Percentiles rank a stretch among this genome's conserved stretches.
Evolutionary conservation across 1,140 invertebrate species (phyloP).

Genomic region (Probaryconus sp.): DNA sequence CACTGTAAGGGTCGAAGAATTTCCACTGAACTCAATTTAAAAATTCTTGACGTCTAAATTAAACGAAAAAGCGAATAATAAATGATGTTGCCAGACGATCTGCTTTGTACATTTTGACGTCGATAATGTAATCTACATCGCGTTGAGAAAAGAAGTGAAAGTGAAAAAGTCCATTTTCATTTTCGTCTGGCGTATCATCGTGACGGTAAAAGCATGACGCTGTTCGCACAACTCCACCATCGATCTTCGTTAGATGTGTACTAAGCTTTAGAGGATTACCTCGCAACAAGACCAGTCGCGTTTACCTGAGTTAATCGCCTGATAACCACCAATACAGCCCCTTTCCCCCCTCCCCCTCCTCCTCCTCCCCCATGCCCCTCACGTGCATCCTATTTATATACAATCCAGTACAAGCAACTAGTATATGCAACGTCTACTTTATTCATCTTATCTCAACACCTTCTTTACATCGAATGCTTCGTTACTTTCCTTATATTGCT

Average conservation of each 20-base stretch:
- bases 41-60: slow-evolving; percentile 33
- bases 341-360: slow-evolving; percentile 9
- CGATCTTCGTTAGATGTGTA: slow-evolving; percentile 56
- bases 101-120: slow-evolving; percentile 50
- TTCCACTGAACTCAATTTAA: slow-evolving; percentile 20
- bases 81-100: slow-evolving; percentile 35
- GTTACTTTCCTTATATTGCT: slow-evolving; percentile 8
- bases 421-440: slow-evolving; percentile 32
- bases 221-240: slow-evolving; percentile 37
- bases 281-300: slow-evolving; percentile 54
- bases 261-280: slow-evolving; percentile 53
- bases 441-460: slow-evolving; percentile 9
- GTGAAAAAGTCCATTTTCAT: slow-evolving; percentile 49
- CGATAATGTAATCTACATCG: slow-evolving; percentile 41
- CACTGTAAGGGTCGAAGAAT: background rate
- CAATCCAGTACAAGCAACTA: slow-evolving; percentile 38
- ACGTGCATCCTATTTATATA: slow-evolving; percentile 38
- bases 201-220: slow-evolving; percentile 49
- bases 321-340: slow-evolving; percentile 54
- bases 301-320: slow-evolving; percentile 55
- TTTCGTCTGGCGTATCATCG: slow-evolving; percentile 34
- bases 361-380: slow-evolving; percentile 4
- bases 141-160: slow-evolving; percentile 35
- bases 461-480: slow-evolving; percentile 11
- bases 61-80: slow-evolving; percentile 33